These are phyloP conservation scores for Cyclophora albipunctata DNA, from an alignment of 2,888 invertebrate species.

Conservation along the genomic window DNA sequence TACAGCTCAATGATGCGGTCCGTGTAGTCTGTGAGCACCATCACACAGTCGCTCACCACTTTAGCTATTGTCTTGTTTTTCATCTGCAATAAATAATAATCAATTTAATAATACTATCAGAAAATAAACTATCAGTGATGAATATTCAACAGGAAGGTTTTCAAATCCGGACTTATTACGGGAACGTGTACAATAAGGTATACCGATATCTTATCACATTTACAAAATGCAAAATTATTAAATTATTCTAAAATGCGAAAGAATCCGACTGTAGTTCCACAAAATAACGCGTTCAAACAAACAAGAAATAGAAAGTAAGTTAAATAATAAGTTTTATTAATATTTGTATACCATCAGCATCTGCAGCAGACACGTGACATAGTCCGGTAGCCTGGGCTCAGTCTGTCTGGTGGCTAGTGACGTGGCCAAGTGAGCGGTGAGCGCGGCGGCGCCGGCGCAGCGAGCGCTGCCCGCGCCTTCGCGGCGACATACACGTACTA, in stretches of 20 bases:
- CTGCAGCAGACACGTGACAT: conserved; percentile 65
- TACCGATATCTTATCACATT: no score
- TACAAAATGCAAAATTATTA: no score
- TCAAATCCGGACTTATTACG: no score
- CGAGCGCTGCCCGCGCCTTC: conserved; percentile 93
- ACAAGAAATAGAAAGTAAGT: no score
- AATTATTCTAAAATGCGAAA: no score
- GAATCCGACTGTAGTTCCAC: no score
- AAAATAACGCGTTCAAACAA: no score
- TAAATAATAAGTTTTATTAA: no score
- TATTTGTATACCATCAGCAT: conserved; percentile 54
- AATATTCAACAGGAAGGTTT: no score
- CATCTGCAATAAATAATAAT: conserved; percentile 74
- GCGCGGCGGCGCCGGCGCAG: conserved; percentile 90
- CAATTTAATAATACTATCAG: neutral
- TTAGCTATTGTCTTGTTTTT: conserved; percentile 87
- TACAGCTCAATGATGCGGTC: conserved; percentile 80
- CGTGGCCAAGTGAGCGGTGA: conserved; percentile 77
- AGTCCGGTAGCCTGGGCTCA: conserved; percentile 49
- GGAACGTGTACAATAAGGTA: no score
- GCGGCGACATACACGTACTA: conserved; percentile 89
- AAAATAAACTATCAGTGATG: neutral
- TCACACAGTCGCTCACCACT: conserved; percentile 87
- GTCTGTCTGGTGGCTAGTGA: conserved; percentile 43
- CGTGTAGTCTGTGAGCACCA: conserved; percentile 87